Percentiles rank a stretch among this genome's conserved stretches.
phyloP scores from a whole-genome alignment of 2,113 vertebrate genomes.

The Psittacara wagleri region DNA sequence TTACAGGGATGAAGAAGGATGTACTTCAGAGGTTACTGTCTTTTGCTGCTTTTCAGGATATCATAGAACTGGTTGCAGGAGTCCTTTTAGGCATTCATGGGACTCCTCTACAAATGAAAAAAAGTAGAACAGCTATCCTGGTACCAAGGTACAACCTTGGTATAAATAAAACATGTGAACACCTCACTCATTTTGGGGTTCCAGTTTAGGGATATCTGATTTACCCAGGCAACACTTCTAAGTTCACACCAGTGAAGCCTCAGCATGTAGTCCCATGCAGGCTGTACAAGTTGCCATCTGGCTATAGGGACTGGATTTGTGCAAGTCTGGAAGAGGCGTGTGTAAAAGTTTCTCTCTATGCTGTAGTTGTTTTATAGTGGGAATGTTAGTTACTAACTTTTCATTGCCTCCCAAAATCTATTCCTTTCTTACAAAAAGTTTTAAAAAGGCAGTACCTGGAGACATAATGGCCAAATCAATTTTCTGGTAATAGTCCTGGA shows the following conservation, averaged over 20 bases:
- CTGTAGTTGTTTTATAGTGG: neutral
- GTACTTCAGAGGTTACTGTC: neutral
- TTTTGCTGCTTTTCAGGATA: neutral
- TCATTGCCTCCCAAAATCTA: neutral
- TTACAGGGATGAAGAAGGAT: neutral
- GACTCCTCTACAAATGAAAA: neutral
- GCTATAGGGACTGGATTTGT: neutral
- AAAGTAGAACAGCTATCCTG: neutral
- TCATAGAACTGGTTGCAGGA: neutral
- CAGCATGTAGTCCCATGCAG: fast-evolving
- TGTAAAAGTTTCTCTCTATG: neutral
- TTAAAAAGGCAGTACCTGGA: neutral
- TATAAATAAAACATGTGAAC: neutral
- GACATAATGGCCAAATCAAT: neutral
- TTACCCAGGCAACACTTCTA: neutral
- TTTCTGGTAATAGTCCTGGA: neutral
- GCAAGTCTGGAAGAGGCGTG: neutral
- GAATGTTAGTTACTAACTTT: neutral
- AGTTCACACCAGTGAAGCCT: neutral
- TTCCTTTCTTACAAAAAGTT: neutral
- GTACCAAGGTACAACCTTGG: neutral
- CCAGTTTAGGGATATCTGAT: neutral
- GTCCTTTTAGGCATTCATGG: neutral
- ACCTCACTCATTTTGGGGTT: neutral
- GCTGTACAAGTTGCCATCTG: fast-evolving